Percentiles rank a stretch among this genome's conserved stretches.
Evolutionary conservation across 2,113 vertebrate species (phyloP).

Genomic region (Micronisus gabar): DNA sequence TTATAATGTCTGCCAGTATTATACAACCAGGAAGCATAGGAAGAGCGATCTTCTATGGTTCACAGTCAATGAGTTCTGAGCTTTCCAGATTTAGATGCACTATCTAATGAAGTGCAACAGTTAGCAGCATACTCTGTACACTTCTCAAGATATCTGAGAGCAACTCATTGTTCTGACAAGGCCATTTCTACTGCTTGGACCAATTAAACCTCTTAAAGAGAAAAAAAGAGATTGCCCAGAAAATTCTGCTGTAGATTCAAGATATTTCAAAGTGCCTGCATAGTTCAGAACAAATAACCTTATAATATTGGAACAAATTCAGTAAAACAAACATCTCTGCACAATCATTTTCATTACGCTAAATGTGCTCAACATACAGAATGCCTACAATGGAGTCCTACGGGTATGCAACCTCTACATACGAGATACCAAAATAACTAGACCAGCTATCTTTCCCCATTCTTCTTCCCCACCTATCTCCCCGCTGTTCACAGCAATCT

Average conservation of each 20-base stretch:
- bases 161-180: background rate
- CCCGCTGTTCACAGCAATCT: background rate
- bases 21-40: background rate
- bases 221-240: background rate
- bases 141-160: background rate
- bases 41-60: background rate
- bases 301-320: background rate
- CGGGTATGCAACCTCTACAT: background rate
- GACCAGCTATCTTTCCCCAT: background rate
- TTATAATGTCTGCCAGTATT: background rate
- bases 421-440: background rate
- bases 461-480: background rate
- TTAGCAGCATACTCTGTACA: background rate
- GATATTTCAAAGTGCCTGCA: background rate
- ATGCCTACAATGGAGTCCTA: accelerated
- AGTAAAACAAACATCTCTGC: background rate
- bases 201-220: background rate
- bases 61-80: background rate
- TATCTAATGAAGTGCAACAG: background rate
- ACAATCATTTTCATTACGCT: background rate
- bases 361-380: background rate
- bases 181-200: background rate
- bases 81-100: background rate
- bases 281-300: background rate
- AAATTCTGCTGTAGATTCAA: background rate